A percentile compares a stretch with the other conserved stretches of the same genome.
phyloP scores from a whole-genome alignment of 2,113 vertebrate species.

The Halcyon malimbica region DNA sequence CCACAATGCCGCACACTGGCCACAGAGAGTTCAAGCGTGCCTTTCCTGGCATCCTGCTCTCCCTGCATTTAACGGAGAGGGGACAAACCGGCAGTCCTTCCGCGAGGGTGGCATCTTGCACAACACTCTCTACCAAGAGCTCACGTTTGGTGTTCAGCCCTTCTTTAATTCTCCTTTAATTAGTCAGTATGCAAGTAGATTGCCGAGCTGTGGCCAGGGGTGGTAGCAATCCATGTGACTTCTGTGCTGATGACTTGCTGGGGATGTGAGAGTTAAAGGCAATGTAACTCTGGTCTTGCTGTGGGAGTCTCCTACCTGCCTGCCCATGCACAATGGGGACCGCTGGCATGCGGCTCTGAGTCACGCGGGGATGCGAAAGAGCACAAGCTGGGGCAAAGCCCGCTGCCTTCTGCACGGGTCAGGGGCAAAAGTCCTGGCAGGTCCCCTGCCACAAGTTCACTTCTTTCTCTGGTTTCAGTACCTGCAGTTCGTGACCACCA shows the following conservation, averaged over 20 bases:
- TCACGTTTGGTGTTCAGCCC: no score
- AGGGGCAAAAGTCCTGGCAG: not conserved
- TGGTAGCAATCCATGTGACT: not conserved
- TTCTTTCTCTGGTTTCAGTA: not conserved
- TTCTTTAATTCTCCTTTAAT: no score
- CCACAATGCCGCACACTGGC: not conserved
- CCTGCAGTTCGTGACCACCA: not conserved
- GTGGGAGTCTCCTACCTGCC: slow-evolving; percentile 11
- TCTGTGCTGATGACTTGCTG: not conserved
- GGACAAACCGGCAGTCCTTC: not conserved
- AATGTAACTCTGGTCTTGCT: slow-evolving; percentile 15
- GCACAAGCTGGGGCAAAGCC: not conserved
- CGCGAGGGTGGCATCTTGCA: not conserved
- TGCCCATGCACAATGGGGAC: not conserved
- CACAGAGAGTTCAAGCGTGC: not conserved
- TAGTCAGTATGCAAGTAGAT: not conserved
- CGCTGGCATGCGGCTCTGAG: not conserved
- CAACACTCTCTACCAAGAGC: not conserved
- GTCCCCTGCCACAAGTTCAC: not conserved
- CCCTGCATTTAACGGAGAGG: not conserved
- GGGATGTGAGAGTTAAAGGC: slow-evolving; percentile 2
- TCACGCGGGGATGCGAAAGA: not conserved
- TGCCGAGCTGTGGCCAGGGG: accelerated
- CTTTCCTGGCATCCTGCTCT: not conserved
- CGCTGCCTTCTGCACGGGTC: not conserved